Evolutionary conservation across 2,113 vertebrate species (phyloP).

Genomic region (Corythaixoides concolor): DNA sequence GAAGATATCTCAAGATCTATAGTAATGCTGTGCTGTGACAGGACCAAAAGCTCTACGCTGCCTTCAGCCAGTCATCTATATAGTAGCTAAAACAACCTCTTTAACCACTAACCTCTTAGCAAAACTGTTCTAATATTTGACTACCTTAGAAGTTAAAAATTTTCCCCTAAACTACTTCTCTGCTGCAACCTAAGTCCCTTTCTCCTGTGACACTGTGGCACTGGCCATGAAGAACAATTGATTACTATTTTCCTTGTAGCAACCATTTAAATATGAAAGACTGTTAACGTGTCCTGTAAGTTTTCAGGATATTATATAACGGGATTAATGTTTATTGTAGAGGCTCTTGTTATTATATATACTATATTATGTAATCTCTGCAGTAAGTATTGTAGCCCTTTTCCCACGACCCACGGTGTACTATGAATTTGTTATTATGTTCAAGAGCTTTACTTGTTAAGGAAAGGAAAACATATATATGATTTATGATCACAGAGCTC

Average conservation of each 20-base stretch:
- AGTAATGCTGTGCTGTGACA: background rate
- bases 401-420: background rate
- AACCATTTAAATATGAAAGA: background rate
- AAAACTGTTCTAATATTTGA: background rate
- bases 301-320: background rate
- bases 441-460: slow-evolving; percentile 4
- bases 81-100: background rate
- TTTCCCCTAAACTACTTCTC: background rate
- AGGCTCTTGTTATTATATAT: background rate
- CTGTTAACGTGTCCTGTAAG: background rate
- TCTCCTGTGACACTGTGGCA: background rate
- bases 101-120: background rate
- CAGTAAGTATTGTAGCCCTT: background rate
- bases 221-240: background rate
- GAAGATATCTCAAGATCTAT: background rate
- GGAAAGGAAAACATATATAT: background rate
- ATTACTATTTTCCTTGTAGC: background rate
- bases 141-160: background rate
- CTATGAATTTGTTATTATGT: background rate
- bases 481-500: background rate
- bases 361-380: background rate
- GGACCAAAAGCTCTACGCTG: background rate
- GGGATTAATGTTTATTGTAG: background rate
- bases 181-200: background rate
- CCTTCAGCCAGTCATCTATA: background rate